phyloP scores from a whole-genome alignment of 2,888 invertebrate genomes.

The Syrphus vitripennis region DNA sequence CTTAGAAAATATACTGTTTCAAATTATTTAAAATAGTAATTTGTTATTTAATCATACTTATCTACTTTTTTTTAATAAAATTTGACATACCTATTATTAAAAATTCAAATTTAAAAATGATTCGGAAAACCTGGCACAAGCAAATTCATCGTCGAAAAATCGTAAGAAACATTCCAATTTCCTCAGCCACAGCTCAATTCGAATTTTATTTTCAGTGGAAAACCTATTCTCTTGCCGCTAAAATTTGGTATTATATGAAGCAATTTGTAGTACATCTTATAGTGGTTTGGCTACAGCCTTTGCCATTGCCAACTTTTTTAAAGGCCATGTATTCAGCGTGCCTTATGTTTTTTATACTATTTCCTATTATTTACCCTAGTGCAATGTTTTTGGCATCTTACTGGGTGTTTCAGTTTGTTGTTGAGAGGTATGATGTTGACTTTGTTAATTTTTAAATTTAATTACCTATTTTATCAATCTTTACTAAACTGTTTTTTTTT shows the following conservation, averaged over 20 bases:
- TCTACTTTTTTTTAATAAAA: background rate
- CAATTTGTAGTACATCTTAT: slow-evolving; percentile 41
- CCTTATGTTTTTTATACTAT: slow-evolving; percentile 28
- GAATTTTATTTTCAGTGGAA: slow-evolving; percentile 35
- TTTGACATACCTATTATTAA: too few relatives aligned
- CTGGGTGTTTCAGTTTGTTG: slow-evolving; percentile 48
- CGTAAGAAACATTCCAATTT: background rate
- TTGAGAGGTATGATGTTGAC: slow-evolving; percentile 32
- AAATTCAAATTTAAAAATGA: slow-evolving; percentile 15
- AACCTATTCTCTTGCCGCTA: background rate
- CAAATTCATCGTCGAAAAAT: slow-evolving; percentile 59
- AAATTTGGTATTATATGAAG: slow-evolving; percentile 48
- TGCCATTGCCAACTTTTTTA: slow-evolving; percentile 45
- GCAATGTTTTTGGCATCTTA: slow-evolving; percentile 15
- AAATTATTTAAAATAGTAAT: too few relatives aligned
- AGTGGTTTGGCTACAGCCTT: slow-evolving; percentile 40
- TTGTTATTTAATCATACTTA: too few relatives aligned
- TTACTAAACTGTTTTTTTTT: too few relatives aligned
- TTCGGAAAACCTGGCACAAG: slow-evolving; percentile 50
- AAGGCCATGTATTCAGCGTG: slow-evolving; percentile 34
- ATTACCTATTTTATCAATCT: background rate
- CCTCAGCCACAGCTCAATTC: background rate
- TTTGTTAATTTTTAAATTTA: background rate
- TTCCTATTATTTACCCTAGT: slow-evolving; percentile 51
- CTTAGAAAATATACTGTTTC: too few relatives aligned